Evolutionary conservation across 92 coral and sea anemone genomes (phyloP), one percentile per base, ranked within the genome.

Genomic region (Galaxea fascicularis): DNA sequence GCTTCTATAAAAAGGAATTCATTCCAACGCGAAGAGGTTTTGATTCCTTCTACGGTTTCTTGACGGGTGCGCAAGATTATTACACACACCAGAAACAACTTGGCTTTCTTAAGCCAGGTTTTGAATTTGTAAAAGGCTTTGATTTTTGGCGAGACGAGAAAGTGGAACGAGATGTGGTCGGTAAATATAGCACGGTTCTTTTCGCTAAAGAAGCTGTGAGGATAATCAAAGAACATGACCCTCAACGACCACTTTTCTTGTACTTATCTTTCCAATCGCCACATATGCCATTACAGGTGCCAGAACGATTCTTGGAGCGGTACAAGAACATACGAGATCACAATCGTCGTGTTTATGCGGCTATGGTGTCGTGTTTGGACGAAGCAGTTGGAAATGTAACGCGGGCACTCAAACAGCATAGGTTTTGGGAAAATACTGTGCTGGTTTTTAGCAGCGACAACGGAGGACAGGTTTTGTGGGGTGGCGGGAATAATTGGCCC

Each of bases 321-420:
- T 93, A 90, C 64, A 66, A 70, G 29, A 77, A 85, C 44, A 93
- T 93, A 56, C 17, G n/a, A 77, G 66, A 87, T 87, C 62, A 53
- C 71, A 13, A 24, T 56, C 25, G 96, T 28, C 62, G 96, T 10
- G 60, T 53, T 0, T 85, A 93, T 47, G 93, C 93, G 35, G 94
- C 65, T 5, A 93, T 93, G 96, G 93, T 81, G 0, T 88, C 87
- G 31, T 87, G 90, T 24, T 30, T 93, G 94, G 96, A 93, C 49
- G 96, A 93, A 45, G 96, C 94, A 28, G 68, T 93, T 2, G 96
- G 96, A 5, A 93, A 93, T 67, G 75, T 93, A 13, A 93, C 94
- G 0, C 12, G 75, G 22, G 53, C 79, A 18, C 81, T 90, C 26
- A 85, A 63, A 47, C 21, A 80, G 41, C 25, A 12, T 65, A 86